Evolutionary conservation across 2,888 invertebrate genomes (phyloP), one percentile per base, ranked within the genome.

Genomic region (Rhingia rostrata): DNA sequence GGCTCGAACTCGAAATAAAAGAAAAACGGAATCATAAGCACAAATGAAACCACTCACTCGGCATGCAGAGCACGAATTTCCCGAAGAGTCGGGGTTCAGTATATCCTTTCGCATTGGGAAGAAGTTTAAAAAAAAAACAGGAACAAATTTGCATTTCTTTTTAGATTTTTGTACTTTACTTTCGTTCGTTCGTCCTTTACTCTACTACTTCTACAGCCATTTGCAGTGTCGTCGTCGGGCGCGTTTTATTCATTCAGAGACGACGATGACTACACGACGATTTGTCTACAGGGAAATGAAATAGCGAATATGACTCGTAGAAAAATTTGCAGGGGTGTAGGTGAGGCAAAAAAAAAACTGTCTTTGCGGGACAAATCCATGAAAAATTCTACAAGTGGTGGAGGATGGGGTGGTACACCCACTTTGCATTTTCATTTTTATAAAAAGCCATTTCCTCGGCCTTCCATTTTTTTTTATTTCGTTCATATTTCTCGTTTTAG

Each of bases 401-500:
- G 39, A 54, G 69, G 69, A 41, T 60, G 67, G 35, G 32, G 61
- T 10, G 58, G 49, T 70, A 41, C 63, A 70, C 49, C 70, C 78
- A 78, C 70, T 78, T 70, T 78, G 78, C 70, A 78, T 78, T 78
- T 70, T 70, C 78, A 78, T 78, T 70, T 78, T 78, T 64, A 69
- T 78, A 70, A 78, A 70, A 78, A 70, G 70, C 78, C 70, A 69
- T 63, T 78, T 78, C 78, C 70, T 37, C 35, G 39, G 49, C 35
- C 37, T 54, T 73, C 35, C 35, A 43, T 32, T 60, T 33, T 41
- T 72, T 60, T 53, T 60, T 35, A 37, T 74, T 77, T 67, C 12
- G 47, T 61, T 69, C 67, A 47, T 69, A 47, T 67, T 67, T 67
- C 43, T 75, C 75, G 58, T 75, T 75, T 75, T 75, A 67, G 75